Evolutionary conservation across 1,140 invertebrate species (phyloP), one percentile per base, ranked within the genome.

Genomic region (Frieseomelitta varia): DNA sequence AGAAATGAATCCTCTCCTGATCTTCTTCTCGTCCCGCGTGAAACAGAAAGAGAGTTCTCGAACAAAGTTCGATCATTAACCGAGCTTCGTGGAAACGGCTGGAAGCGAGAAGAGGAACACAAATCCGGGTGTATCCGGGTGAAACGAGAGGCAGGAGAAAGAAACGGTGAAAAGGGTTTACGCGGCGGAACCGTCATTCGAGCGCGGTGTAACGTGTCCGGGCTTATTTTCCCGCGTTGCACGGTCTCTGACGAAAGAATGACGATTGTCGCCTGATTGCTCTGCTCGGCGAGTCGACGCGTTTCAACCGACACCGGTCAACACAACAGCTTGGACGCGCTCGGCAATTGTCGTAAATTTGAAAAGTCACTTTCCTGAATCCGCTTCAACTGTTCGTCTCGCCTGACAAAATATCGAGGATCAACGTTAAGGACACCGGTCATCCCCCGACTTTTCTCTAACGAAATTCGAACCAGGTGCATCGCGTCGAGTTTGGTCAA

Each of bases 111-210:
- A 68, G 2, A 69, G 12, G 1, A n/a, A 47, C 14, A 47, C 3
- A 19, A 30, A 34, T 19, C 14, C 21, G 6, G 19, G 34, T 4
- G 21, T n/a, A 34, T 0, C 24, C 12, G 6, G 30, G 4, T 34
- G 75, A 74, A 82, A 83, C 53, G 80, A 76, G 87, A 79, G 85
- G 65, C 76, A 73, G 73, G 81, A 56, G 82, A 87, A 30, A 74
- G 74, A 80, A 84, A 79, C 24, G 79, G 83, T 81, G 83, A 82
- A 76, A 79, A 83, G 84, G 74, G 34, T 55, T 30, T 21, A 79
- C 53, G 6, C 17, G 27, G 39, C 17, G 39, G 10, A 77, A 47
- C 14, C 39, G 58, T 63, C 39, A 15, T 77, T 51, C 17, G 76
- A n/a, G 21, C 34, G 21, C 21, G 15, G 19, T 53, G 63, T n/a